These are phyloP conservation scores for Dioctria linearis DNA, from an alignment of 2,888 invertebrate genomes.

Conservation along the genomic window DNA sequence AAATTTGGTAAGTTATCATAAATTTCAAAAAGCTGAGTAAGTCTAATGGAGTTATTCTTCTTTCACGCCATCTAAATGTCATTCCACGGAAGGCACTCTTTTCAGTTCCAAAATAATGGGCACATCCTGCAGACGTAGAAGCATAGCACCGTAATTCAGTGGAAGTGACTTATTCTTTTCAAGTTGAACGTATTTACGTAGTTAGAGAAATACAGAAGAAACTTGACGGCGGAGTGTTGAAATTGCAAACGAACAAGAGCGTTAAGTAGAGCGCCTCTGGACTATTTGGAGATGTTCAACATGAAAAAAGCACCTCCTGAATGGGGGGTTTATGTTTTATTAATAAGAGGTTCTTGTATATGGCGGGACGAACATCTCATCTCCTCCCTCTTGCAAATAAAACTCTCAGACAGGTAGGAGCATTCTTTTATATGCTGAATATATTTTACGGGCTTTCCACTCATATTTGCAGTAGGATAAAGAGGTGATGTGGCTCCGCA, in stretches of 20 bases:
- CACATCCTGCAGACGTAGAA: not conserved
- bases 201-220: conserved; percentile 13
- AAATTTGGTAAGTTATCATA: too few relatives aligned
- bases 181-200: conserved; percentile 20
- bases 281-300: not conserved
- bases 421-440: not conserved
- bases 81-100: not conserved
- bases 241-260: conserved; percentile 38
- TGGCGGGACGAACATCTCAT: not conserved
- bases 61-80: not conserved
- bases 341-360: conserved; percentile 37
- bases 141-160: conserved; percentile 6
- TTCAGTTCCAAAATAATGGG: not conserved
- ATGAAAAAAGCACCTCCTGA: not conserved
- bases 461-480: not conserved
- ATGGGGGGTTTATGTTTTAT: conserved; percentile 39
- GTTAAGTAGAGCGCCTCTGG: conserved; percentile 12
- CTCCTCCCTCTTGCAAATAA: too few relatives aligned
- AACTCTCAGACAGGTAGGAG: not conserved
- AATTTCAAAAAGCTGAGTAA: too few relatives aligned
- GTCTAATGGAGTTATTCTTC: too few relatives aligned
- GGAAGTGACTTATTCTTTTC: conserved; percentile 13
- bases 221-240: conserved; percentile 12
- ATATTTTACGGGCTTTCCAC: conserved; percentile 31
- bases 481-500: conserved; percentile 24